These are phyloP conservation scores for Geococcyx californianus DNA, from an alignment of 2,113 vertebrate genomes.

Conservation along the genomic window DNA sequence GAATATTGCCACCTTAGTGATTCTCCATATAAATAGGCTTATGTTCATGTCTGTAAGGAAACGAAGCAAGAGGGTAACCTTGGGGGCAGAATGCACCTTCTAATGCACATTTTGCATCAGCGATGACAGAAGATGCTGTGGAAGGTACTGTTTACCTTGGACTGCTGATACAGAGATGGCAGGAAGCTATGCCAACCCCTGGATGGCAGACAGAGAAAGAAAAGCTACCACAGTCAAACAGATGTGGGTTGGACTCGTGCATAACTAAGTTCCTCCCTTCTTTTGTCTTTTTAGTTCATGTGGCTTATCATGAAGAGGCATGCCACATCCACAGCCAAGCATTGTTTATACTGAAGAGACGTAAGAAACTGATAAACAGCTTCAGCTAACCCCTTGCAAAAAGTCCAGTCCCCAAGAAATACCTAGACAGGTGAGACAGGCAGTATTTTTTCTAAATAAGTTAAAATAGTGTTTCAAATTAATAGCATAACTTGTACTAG, in stretches of 20 bases:
- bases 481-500: not conserved
- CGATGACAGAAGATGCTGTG: not conserved
- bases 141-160: not conserved
- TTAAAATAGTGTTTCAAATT: not conserved
- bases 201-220: not conserved
- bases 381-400: not conserved
- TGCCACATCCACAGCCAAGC: not conserved
- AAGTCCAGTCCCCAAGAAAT: not conserved
- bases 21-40: not conserved
- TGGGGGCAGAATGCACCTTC: not conserved
- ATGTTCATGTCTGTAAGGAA: not conserved
- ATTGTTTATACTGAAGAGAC: not conserved
- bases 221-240: not conserved
- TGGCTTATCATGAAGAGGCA: not conserved
- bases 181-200: not conserved
- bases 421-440: not conserved
- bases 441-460: not conserved
- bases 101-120: not conserved
- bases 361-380: not conserved
- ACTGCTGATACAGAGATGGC: not conserved
- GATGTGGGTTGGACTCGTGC: not conserved
- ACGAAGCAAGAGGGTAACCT: not conserved
- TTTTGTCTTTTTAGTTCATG: not conserved
- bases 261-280: accelerated
- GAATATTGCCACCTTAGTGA: not conserved